Base-by-base conservation (phyloP, 2,113 vertebrate genomes). In the Neomonachus schauinslandi region DNA sequence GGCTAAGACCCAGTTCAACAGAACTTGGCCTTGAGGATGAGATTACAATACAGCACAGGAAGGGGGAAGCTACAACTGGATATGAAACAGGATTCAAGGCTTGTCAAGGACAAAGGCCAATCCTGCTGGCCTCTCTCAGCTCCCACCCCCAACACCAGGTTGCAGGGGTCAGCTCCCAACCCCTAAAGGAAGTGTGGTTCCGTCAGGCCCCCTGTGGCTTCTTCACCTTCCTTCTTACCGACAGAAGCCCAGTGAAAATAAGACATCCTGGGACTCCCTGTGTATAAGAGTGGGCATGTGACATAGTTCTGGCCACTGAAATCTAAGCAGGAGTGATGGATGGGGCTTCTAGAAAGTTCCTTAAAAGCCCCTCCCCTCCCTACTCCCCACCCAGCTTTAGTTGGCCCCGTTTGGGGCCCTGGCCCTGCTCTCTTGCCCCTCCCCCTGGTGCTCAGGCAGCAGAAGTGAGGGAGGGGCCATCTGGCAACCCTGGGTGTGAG, bases 131-230 rank as follows among this genome's bases (percentile, higher is more conserved):
- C 5, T 15, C n/a, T 18, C n/a, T 57, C 49, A 9, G 28, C 21
- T 53, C 59, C 33, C 8, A 16, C 5, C 8, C 26, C 65, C 59
- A 12, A 2, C 51, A 7, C 59, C 24, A 53, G 46, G 28, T 6
- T 26, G 57, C 39, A 57, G 72, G 46, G 53, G 16, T 55, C 71
- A 8, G 22, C 28, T 57, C 91, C 59, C 46, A 31, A 8, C 6
- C 57, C 49, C 92, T 26, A 13, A n/a, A 51, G 28, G 61, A 91
- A 53, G 86, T 83, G 42, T 71, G 79, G 79, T 96, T 79, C 89
- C 24, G 1, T 72, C 61, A 13, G 87, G 16, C 42, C 69, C 53
- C 42, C 28, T 1, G 1, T 39, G 22, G 53, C 31, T 15, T 4
- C 67, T 19, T 80, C 10, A 36, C 61, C 3, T 53, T 55, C 71